Evolutionary conservation across 2,113 vertebrate genomes (phyloP), one percentile per base, ranked within the genome.

Genomic region (western clawed frog (Xenopus tropicalis)): DNA sequence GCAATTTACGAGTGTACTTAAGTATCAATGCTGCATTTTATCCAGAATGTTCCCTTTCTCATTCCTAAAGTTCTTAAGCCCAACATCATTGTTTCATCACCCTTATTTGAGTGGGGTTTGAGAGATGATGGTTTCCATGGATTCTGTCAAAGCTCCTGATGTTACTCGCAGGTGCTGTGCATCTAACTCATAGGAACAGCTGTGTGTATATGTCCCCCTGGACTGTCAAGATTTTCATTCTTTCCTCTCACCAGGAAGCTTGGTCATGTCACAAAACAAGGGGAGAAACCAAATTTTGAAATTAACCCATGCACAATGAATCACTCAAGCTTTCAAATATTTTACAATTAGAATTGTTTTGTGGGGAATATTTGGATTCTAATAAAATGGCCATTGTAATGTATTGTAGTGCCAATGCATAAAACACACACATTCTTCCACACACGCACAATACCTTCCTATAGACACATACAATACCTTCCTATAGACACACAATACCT

Each of bases 231-330:
- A 66, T 61, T 66, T 66, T 61, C 67, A 67, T 67, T 46, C 25
- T 67, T 68, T 74, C 72, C 64, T 61, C 29, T 67, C 42, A 46
- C 43, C 64, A 73, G 64, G 65, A 74, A 68, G 61, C 56, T 52
- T 24, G 9, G 11, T 59, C 20, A 19, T 59, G 42, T 66, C 61
- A 48, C 20, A 21, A n/a, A 72, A 54, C 16, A n/a, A 63, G 44
- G 54, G 43, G 24, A 48, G 25, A 70, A 61, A 29, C 69, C 57
- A 72, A 59, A 29, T 62, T 44, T 46, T 63, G 42, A 64, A 63
- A 7, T 42, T 14, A 56, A 54, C 46, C 44, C 46, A 48, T 48
- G 46, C 46, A 48, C 6, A 48, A 10, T 57, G 20, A 1, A 21
- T 20, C 10, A 20, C 11, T 17, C 16, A 13, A 57, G 54, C 1